Evolutionary conservation across 2,113 vertebrate genomes (phyloP), one percentile per base, ranked within the genome.

Genomic region (Elgaria multicarinata): DNA sequence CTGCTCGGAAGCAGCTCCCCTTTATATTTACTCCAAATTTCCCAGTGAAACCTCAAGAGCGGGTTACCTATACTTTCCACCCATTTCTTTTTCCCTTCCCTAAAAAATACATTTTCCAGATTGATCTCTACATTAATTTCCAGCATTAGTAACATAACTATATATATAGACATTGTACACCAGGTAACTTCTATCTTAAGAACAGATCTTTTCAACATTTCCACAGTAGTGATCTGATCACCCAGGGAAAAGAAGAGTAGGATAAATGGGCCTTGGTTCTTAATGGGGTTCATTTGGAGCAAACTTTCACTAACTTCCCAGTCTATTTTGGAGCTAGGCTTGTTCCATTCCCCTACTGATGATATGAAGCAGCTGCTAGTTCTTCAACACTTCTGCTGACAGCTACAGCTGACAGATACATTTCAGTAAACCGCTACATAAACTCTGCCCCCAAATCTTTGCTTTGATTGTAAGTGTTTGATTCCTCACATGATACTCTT

Each of bases 371-470:
- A 97, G 96, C 97, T 97, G 96, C 91, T 96, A 66, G 87, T 93
- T 94, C 93, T 94, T 95, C 85, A 94, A 92, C 93, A 93, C 93
- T 93, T 97, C 96, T 97, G 95, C 95, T 97, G 98, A 97, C 97
- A 98, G 97, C 97, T 98, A 96, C 96, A 97, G 96, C 94, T 96
- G 97, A 98, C 96, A 97, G 96, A 96, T 96, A 88, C 91, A 92
- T 89, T 95, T 95, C 93, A 83, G 89, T 85, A 93, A 91, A 92
- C 89, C 86, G 90, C 91, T 95, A 62, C 66, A 88, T 92, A 95
- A 89, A 53, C 90, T 80, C 71, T 91, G 4, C 80, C 75, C 94
- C 62, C 36, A 89, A 86, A 58, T 22, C 91, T 66, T 88, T 87
- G 44, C 91, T 87, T 62, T 86, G 88, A 33, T 55, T 90, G 36